phyloP scores from a whole-genome alignment of 1,140 invertebrate genomes.

The Phymastichus coffea region DNA sequence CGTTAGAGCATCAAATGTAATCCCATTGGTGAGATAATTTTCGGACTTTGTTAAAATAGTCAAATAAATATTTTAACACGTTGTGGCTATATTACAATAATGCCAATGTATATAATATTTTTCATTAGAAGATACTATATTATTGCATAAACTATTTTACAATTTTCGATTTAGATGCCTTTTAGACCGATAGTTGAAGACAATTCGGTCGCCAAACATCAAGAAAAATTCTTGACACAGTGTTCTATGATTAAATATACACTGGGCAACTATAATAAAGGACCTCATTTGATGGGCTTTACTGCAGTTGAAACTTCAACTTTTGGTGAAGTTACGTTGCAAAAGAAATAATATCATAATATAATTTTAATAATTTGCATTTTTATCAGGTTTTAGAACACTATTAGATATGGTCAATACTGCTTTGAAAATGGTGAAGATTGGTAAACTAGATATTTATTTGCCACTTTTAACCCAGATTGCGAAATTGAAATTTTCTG shows the following conservation, averaged over 20 bases:
- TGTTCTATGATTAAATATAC: constrained; percentile 57
- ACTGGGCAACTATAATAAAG: constrained; percentile 54
- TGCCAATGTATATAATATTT: too few species aligned
- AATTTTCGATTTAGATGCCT: too few species aligned
- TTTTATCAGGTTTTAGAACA: neutral
- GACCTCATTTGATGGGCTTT: constrained; percentile 62
- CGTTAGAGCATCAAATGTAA: constrained; percentile 11
- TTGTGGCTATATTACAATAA: too few species aligned
- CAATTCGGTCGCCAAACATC: constrained; percentile 37
- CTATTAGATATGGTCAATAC: neutral
- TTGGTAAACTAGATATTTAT: too few species aligned
- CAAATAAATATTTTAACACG: too few species aligned
- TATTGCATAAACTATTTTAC: too few species aligned
- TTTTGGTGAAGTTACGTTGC: constrained; percentile 55
- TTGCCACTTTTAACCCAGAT: too few species aligned
- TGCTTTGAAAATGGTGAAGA: too few species aligned
- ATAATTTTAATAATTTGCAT: neutral
- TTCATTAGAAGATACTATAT: too few species aligned
- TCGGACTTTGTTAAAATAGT: too few species aligned
- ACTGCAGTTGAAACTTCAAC: constrained; percentile 63
- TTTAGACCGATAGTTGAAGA: constrained; percentile 51
- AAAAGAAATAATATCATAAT: neutral
- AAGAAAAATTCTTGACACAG: constrained; percentile 61
- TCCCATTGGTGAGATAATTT: constrained; percentile 9
- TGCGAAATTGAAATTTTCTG: too few species aligned